phyloP scores from a whole-genome alignment of 2,113 vertebrate species.

The Crotophaga sulcirostris region DNA sequence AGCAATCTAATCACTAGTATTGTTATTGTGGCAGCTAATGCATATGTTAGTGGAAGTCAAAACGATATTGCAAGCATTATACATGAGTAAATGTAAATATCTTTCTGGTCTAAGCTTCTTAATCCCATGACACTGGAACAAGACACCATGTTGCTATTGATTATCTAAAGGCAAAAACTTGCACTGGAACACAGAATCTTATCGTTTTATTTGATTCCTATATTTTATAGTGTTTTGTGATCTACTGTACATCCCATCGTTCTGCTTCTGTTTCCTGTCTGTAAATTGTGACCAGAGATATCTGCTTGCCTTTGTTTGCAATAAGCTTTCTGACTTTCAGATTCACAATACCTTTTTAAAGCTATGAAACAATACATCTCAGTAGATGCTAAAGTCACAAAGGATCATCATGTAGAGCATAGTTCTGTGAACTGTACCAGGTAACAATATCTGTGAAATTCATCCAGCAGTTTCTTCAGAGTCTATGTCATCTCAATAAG shows the following conservation, averaged over 20 bases:
- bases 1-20: neutral
- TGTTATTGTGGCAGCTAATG: neutral
- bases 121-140: neutral
- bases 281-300: neutral
- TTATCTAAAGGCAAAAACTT: neutral
- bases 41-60: neutral
- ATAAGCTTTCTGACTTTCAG: neutral
- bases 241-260: neutral
- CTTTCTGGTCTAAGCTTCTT: neutral
- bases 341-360: neutral
- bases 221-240: neutral
- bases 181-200: neutral
- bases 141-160: rapidly evolving
- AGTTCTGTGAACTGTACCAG: neutral
- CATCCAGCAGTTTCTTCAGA: neutral
- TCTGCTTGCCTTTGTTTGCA: neutral
- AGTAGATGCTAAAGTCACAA: neutral
- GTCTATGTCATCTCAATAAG: neutral
- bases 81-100: neutral
- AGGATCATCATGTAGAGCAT: neutral
- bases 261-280: neutral
- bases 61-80: neutral
- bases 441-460: neutral
- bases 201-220: neutral
- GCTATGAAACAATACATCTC: neutral